phyloP scores from a whole-genome alignment of 1,140 invertebrate genomes.

The Ditylenchus dipsaci region DNA sequence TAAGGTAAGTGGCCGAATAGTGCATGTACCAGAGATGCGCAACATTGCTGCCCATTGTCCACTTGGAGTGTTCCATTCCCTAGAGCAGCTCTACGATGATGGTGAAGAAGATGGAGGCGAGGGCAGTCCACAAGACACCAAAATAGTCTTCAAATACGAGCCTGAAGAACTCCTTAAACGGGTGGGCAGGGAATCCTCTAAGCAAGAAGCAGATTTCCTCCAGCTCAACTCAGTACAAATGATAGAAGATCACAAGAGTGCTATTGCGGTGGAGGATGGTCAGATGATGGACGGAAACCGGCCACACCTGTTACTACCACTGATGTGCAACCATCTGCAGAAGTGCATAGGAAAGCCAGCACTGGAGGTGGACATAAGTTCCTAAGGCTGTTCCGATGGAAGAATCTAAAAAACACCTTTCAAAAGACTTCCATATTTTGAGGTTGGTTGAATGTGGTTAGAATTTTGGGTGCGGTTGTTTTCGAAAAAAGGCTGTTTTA shows the following conservation, averaged over 20 bases:
- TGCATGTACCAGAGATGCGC: conserved; percentile 20
- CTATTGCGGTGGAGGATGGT: background rate
- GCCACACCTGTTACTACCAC: too few species aligned
- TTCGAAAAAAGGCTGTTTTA: too few species aligned
- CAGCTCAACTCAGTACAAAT: background rate
- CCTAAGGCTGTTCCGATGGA: background rate
- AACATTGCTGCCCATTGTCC: conserved; percentile 25
- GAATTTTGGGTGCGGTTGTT: too few species aligned
- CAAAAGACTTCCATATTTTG: background rate
- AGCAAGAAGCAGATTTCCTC: background rate
- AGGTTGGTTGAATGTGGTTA: background rate
- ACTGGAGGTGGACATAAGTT: background rate
- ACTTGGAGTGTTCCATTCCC: conserved; percentile 13
- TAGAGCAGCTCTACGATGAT: conserved; percentile 22
- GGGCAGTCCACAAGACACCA: background rate
- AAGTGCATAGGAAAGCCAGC: background rate
- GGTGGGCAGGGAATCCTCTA: background rate
- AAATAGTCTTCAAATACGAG: background rate
- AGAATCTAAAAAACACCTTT: conserved; percentile 6
- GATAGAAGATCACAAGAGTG: background rate
- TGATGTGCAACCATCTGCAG: background rate
- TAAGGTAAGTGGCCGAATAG: conserved; percentile 22
- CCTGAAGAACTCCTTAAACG: background rate
- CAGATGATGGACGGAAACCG: background rate
- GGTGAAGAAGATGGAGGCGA: background rate